Conservation (phyloP, 2,888 invertebrate species). For the Sinhomidia bicolor region DNA sequence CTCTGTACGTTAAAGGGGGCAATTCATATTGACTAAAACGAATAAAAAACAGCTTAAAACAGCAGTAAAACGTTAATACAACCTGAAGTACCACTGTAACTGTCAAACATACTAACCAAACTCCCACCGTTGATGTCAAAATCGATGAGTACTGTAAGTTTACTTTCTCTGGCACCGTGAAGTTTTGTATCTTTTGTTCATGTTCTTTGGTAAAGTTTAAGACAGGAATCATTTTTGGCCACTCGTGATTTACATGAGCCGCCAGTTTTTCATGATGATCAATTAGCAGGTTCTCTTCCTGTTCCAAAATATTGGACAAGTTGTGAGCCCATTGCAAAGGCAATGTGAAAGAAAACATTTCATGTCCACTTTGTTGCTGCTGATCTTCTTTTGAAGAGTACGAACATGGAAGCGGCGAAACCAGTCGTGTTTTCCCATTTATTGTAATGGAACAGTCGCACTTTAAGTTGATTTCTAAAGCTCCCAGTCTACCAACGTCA, state of each 20-base stretch:
- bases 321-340: slow-evolving; percentile 52
- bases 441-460: slow-evolving; percentile 35
- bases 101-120: slow-evolving; percentile 20
- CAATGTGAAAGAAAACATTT: slow-evolving; percentile 21
- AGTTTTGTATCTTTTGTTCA: slow-evolving; percentile 1
- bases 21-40: slow-evolving; percentile 10
- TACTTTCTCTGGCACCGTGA: slow-evolving; percentile 39
- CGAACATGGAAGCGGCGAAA: slow-evolving; percentile 29
- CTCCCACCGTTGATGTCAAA: not conserved
- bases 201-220: slow-evolving; percentile 30
- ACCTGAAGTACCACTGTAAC: not conserved
- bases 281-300: not conserved
- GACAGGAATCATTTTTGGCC: slow-evolving; percentile 32
- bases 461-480: slow-evolving; percentile 42
- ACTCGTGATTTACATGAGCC: slow-evolving; percentile 43
- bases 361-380: not conserved
- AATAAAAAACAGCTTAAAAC: slow-evolving; percentile 12
- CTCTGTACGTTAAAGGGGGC: not conserved
- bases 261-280: not conserved
- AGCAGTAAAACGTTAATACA: slow-evolving; percentile 37
- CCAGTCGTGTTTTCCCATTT: not conserved
- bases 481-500: slow-evolving; percentile 12
- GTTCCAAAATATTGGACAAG: not conserved
- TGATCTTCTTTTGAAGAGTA: not conserved
- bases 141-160: not conserved